phyloP scores from a whole-genome alignment of 2,888 invertebrate genomes.

The Luffia ferchaultella region DNA sequence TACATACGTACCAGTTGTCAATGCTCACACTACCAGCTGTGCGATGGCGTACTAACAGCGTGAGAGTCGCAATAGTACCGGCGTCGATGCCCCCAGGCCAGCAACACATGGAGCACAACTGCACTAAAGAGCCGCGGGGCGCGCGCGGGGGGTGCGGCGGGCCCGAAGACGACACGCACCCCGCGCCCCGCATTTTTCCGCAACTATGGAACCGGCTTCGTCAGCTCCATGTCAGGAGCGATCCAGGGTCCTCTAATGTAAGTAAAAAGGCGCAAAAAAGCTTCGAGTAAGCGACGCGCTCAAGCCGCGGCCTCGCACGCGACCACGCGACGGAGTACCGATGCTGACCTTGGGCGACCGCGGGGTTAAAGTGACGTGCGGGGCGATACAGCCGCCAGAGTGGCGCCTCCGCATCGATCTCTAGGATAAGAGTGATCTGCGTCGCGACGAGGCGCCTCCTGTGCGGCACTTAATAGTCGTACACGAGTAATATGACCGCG shows the following conservation, averaged over 20 bases:
- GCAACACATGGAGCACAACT: constrained; percentile 53
- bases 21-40: too few species aligned
- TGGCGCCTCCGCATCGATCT: constrained; percentile 1
- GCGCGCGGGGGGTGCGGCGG: not conserved
- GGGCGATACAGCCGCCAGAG: not conserved
- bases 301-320: not conserved
- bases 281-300: too few species aligned
- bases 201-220: too few species aligned
- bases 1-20: too few species aligned
- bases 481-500: too few species aligned
- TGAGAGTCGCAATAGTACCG: constrained; percentile 20
- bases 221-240: too few species aligned
- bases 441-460: not conserved
- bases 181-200: too few species aligned
- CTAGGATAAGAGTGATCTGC: not conserved
- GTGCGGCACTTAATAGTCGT: too few species aligned
- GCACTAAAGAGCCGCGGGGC: constrained; percentile 35
- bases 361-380: not conserved
- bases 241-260: too few species aligned
- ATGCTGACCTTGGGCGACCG: not conserved
- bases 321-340: not conserved
- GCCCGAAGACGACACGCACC: not conserved
- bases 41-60: too few species aligned
- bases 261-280: too few species aligned
- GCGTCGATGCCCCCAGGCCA: constrained; percentile 44